A percentile compares a stretch with the other conserved stretches of the same genome.
These are phyloP conservation scores for Lampris megalopsis DNA, from an alignment of 2,113 vertebrate species.

Conservation along the genomic window DNA sequence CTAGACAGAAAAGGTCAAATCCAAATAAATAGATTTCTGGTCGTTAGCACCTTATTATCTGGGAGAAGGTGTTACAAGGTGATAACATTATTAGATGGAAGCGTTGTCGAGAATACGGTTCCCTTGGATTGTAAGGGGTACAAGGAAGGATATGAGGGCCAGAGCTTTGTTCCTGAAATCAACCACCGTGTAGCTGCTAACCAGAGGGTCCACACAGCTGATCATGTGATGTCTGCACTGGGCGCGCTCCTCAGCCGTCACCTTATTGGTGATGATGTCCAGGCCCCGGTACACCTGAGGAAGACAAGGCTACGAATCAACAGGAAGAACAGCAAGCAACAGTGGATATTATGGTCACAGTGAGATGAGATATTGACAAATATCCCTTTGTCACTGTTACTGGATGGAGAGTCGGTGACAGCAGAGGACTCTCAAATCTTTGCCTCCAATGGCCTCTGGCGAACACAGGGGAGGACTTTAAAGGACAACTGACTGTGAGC, in stretches of 20 bases:
- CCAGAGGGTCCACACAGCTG: slow-evolving; percentile 93
- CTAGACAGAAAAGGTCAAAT: slow-evolving; percentile 42
- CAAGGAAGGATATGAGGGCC: slow-evolving; percentile 90
- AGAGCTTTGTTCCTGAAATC: slow-evolving; percentile 95
- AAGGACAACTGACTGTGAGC: no score
- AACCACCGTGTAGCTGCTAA: slow-evolving; percentile 90
- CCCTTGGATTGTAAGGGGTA: not conserved
- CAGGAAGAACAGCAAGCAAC: not conserved
- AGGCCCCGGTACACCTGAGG: slow-evolving; percentile 93
- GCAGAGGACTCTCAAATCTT: no score
- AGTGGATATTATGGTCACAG: not conserved
- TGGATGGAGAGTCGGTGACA: no score
- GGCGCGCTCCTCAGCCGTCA: slow-evolving; percentile 85
- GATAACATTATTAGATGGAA: not conserved
- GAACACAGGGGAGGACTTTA: no score
- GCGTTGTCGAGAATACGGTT: not conserved
- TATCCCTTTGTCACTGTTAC: not conserved
- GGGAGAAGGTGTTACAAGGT: not conserved
- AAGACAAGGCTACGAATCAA: slow-evolving; percentile 31
- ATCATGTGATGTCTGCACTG: slow-evolving; percentile 97
- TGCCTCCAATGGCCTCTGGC: no score
- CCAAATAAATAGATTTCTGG: slow-evolving; percentile 5
- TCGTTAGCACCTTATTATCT: slow-evolving; percentile 24
- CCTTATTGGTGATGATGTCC: slow-evolving; percentile 97
- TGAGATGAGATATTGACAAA: not conserved